Base-by-base conservation (phyloP, 1,140 invertebrate species). In the Maconellicoccus hirsutus region DNA sequence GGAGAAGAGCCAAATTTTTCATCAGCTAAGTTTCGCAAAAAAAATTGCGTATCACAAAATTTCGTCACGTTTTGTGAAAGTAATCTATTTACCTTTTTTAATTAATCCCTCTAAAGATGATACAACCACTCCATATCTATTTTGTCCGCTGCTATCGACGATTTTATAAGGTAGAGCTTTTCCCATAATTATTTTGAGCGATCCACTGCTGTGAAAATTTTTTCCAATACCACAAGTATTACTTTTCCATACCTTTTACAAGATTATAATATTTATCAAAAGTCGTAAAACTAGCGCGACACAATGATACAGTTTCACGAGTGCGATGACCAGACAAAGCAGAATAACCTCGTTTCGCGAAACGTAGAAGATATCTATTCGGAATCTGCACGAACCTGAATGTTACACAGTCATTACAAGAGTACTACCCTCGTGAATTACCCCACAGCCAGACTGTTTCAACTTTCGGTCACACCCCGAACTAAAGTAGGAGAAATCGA, bases 61-160 rank as follows among this genome's bases (percentile, higher is more conserved):
- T n/a, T n/a, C n/a, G n/a, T n/a, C n/a, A n/a, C n/a, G n/a, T n/a
- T n/a, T n/a, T n/a, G n/a, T 33, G 27, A n/a, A n/a, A n/a, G n/a
- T n/a, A n/a, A n/a, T n/a, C n/a, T n/a, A n/a, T n/a, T 74, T 76
- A 77, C 77, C 84, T 83, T 87, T 87, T 70, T 81, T 80, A 59
- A 87, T 85, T 75, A 91, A 82, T 76, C 92, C 89, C 78, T 89
- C 85, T 8, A 93, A 79, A 22, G 88, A 88, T 10, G 82, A 81
- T 38, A 90, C 90, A 70, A 89, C 89, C 72, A 92, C 84, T 73
- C 89, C 89, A 81, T 91, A 91, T 76, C 87, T 85, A 78, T 86
- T 86, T 77, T 91, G 88, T 74, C 90, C 84, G 66, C 84, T 85
- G 71, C 86, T 81, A 80, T 92, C 88, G 10, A 85, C 83, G 63